These are phyloP conservation scores for Oceanodroma tethys DNA, from an alignment of 2,113 vertebrate genomes.

Conservation along the genomic window DNA sequence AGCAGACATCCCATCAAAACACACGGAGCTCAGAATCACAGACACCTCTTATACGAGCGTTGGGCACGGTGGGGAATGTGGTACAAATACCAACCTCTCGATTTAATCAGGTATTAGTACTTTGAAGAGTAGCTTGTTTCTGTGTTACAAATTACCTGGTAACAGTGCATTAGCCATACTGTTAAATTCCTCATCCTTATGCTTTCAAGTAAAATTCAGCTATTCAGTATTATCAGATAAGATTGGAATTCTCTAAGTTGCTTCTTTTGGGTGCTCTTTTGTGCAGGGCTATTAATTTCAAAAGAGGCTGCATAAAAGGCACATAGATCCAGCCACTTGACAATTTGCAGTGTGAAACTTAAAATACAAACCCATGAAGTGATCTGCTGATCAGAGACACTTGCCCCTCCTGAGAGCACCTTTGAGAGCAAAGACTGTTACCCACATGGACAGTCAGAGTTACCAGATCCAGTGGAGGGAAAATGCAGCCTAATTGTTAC, in stretches of 20 bases:
- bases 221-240: neutral
- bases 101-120: conserved; percentile 89
- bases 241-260: neutral
- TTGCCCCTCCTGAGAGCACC: neutral
- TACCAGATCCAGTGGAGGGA: neutral
- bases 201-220: neutral
- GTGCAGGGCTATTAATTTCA: neutral
- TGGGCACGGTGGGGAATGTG: conserved; percentile 99
- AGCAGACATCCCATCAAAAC: conserved; percentile 95
- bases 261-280: neutral
- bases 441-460: neutral
- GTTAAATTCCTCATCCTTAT: neutral
- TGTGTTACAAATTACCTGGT: neutral
- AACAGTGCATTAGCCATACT: neutral
- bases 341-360: neutral
- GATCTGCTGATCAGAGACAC: neutral
- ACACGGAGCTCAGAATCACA: conserved; percentile 93
- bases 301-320: neutral
- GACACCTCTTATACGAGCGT: conserved; percentile 93
- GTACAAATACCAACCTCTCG: conserved; percentile 98
- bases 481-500: neutral
- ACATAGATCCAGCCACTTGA: neutral
- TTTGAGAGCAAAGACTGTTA: neutral
- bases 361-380: neutral
- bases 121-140: neutral